Evolutionary conservation across 2,113 vertebrate species (phyloP).

Genomic region (Cebus imitator): DNA sequence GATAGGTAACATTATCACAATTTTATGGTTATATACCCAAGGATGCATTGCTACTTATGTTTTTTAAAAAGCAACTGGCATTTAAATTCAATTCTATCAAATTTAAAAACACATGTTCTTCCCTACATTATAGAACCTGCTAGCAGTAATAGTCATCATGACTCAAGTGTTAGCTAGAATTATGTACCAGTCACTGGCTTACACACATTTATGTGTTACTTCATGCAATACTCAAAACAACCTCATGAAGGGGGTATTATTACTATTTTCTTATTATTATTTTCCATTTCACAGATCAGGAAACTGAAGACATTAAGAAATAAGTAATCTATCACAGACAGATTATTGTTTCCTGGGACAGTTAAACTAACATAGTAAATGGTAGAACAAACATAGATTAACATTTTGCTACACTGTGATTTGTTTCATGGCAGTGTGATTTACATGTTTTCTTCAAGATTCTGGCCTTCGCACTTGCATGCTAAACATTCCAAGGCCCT

Average conservation of each 20-base stretch:
- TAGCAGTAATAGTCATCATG: neutral
- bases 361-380: conserved; percentile 26
- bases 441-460: neutral
- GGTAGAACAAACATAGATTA: neutral
- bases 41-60: neutral
- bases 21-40: conserved; percentile 46
- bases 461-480: neutral
- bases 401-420: conserved; percentile 28
- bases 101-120: conserved; percentile 34
- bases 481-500: neutral
- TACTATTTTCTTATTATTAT: neutral
- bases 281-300: neutral
- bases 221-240: neutral
- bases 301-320: conserved; percentile 40
- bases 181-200: neutral
- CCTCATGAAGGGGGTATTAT: neutral
- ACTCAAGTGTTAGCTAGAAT: neutral
- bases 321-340: neutral
- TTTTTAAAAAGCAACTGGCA: neutral
- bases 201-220: neutral
- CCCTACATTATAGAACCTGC: neutral
- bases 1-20: conserved; percentile 11
- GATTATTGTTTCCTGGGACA: neutral
- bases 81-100: conserved; percentile 39
- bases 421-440: neutral